Evolutionary conservation across 2,888 invertebrate genomes (phyloP).

Genomic region (Sminthurinus aureus): DNA sequence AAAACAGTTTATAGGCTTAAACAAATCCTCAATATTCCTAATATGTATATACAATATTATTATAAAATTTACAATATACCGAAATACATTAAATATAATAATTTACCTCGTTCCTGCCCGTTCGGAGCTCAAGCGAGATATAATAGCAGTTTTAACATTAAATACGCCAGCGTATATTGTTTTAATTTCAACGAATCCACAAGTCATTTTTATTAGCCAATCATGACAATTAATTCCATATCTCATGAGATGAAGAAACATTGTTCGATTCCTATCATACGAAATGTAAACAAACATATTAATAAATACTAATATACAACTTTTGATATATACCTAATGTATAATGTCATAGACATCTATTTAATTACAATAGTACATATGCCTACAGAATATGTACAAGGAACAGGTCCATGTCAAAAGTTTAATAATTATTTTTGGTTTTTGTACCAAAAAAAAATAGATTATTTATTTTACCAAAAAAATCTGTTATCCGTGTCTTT

Average conservation of each 20-base stretch:
- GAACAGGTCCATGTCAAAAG: no score
- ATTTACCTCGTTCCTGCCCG: constrained; percentile 87
- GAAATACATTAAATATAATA: not conserved
- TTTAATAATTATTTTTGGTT: no score
- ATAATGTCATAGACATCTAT: no score
- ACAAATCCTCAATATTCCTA: no score
- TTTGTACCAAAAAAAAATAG: no score
- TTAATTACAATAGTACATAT: no score
- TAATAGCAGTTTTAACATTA: constrained; percentile 92
- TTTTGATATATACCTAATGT: no score
- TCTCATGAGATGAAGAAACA: constrained; percentile 90
- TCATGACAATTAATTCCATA: constrained; percentile 88
- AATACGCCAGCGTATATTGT: constrained; percentile 97
- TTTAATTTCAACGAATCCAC: constrained; percentile 95
- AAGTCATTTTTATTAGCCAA: constrained; percentile 95
- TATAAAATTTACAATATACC: not conserved
- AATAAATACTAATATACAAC: no score
- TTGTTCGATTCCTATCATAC: constrained; percentile 84
- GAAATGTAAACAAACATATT: no score
- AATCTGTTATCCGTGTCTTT: constrained; percentile 90
- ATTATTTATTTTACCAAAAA: constrained; percentile 77
- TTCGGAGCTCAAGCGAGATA: constrained; percentile 96
- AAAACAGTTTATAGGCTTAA: not conserved
- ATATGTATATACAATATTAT: no score
- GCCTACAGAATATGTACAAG: no score